These are phyloP conservation scores for Hyles lineata DNA, from an alignment of 2,888 invertebrate genomes.

Conservation along the genomic window DNA sequence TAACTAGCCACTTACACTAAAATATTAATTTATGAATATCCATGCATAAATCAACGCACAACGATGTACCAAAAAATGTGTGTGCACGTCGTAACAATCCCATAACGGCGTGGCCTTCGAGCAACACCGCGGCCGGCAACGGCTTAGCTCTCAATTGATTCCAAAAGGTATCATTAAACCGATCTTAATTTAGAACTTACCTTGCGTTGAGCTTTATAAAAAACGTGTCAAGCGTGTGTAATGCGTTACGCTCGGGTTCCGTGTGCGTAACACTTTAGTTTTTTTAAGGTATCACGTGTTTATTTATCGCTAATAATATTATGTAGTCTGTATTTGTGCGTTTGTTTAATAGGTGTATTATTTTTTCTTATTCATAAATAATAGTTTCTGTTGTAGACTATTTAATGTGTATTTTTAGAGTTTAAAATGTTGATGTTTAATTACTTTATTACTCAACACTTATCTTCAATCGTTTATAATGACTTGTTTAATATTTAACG, in stretches of 20 bases:
- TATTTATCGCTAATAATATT: not conserved
- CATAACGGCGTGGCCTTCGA: constrained; percentile 47
- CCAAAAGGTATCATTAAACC: constrained; percentile 62
- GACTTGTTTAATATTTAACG: too few species aligned
- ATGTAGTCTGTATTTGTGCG: not conserved
- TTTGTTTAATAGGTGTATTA: not conserved
- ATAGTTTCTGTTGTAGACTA: not conserved
- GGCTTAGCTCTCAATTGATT: constrained; percentile 57
- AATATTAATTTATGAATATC: not conserved
- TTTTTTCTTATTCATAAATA: not conserved
- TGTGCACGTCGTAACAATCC: constrained; percentile 20
- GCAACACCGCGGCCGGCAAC: constrained; percentile 51
- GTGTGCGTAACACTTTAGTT: constrained; percentile 34
- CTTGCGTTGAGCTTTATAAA: constrained; percentile 54
- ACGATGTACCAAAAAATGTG: constrained; percentile 11
- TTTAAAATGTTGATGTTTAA: too few species aligned
- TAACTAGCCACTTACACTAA: too few species aligned
- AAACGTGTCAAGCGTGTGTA: constrained; percentile 53
- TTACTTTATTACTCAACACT: too few species aligned
- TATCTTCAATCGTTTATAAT: too few species aligned
- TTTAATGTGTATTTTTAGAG: too few species aligned
- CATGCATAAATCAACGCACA: not conserved
- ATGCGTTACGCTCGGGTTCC: constrained; percentile 49
- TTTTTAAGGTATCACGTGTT: constrained; percentile 17
- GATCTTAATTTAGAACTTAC: constrained; percentile 65